phyloP scores from a whole-genome alignment of 64 coral and sea anemone genomes.

The Montipora cactus region DNA sequence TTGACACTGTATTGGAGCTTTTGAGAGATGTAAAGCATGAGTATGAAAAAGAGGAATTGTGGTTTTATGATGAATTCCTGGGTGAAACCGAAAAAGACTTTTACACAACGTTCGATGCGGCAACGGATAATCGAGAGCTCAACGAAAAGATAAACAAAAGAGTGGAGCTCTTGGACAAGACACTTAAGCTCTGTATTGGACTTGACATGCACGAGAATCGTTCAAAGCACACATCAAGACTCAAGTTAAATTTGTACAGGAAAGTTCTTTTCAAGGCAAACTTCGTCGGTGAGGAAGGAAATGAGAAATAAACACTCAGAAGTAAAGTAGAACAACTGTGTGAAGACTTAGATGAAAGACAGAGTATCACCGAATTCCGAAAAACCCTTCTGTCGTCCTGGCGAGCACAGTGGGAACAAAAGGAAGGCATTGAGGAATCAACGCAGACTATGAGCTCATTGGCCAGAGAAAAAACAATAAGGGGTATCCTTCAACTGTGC shows the following conservation, averaged over 20 bases:
- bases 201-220: neutral
- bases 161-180: neutral
- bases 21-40: neutral
- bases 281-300: neutral
- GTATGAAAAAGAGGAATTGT: neutral
- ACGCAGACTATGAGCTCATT: too few species aligned
- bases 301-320: neutral
- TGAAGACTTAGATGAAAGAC: neutral
- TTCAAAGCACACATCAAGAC: neutral
- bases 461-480: too few species aligned
- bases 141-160: neutral
- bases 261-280: neutral
- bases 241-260: neutral
- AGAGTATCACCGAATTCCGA: too few species aligned
- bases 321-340: neutral
- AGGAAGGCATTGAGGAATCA: too few species aligned
- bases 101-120: neutral
- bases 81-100: neutral
- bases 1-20: constrained; percentile 2
- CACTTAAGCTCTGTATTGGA: neutral
- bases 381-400: too few species aligned
- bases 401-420: too few species aligned
- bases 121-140: neutral
- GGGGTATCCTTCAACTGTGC: too few species aligned
- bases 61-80: neutral